These are phyloP conservation scores for Euleptes europaea DNA, from an alignment of 2,113 vertebrate species.

Conservation along the genomic window DNA sequence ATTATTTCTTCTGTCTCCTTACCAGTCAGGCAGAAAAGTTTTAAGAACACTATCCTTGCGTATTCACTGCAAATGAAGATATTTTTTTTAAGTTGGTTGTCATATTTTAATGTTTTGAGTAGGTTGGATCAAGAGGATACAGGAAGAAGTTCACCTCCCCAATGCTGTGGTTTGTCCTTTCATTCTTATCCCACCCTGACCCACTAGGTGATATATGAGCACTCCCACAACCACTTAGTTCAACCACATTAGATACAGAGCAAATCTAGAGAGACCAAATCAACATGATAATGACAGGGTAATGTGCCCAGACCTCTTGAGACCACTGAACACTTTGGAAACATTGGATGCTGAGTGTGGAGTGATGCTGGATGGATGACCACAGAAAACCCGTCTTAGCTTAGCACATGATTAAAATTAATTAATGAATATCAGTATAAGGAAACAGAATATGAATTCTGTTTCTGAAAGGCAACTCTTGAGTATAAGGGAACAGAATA, in stretches of 20 bases:
- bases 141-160: not conserved
- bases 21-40: conserved; percentile 31
- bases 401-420: no score
- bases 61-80: not conserved
- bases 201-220: not conserved
- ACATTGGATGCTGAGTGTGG: not conserved
- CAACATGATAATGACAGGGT: not conserved
- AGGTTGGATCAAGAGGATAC: not conserved
- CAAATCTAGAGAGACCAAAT: not conserved
- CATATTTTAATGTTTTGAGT: conserved; percentile 33
- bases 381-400: not conserved
- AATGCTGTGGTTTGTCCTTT: not conserved
- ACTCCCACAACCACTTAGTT: not conserved
- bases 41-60: not conserved
- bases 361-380: not conserved
- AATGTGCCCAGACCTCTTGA: not conserved
- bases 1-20: conserved; percentile 33
- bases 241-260: not conserved
- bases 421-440: no score
- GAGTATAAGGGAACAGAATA: no score
- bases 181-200: not conserved
- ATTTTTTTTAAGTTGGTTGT: not conserved
- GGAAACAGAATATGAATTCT: no score
- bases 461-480: no score
- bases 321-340: not conserved